phyloP scores from a whole-genome alignment of 2,797 vertebrate species.

The Dromococcyx pavoninus region DNA sequence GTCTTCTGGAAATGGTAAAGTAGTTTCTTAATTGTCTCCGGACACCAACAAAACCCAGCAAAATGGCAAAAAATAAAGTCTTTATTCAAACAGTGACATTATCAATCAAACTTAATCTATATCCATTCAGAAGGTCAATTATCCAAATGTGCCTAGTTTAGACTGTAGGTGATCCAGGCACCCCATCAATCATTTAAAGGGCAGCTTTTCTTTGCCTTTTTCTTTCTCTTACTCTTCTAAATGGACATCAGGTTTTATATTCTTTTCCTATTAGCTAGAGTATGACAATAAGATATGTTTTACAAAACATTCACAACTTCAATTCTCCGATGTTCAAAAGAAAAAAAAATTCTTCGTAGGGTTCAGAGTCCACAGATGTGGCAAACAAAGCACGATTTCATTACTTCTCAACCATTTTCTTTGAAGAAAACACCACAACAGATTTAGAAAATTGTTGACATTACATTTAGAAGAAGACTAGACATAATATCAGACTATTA shows the following conservation, averaged over 20 bases:
- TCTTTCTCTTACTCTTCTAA: slow-evolving; percentile 63
- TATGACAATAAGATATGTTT: background rate
- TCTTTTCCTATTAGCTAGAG: background rate
- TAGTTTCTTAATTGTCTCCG: slow-evolving; percentile 74
- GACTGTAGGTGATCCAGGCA: slow-evolving; percentile 78
- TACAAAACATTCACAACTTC: slow-evolving; percentile 15
- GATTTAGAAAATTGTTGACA: slow-evolving; percentile 45
- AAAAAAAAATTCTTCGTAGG: slow-evolving; percentile 27
- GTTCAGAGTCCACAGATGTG: background rate
- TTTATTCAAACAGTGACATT: slow-evolving; percentile 78
- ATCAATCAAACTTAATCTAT: slow-evolving; percentile 84
- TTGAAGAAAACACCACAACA: slow-evolving; percentile 39
- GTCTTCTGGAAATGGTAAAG: slow-evolving; percentile 68
- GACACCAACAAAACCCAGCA: slow-evolving; percentile 71
- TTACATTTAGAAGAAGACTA: slow-evolving; percentile 38
- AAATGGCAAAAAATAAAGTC: slow-evolving; percentile 76
- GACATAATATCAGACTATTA: slow-evolving; percentile 41
- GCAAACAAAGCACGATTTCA: slow-evolving; percentile 42
- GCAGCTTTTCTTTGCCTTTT: slow-evolving; percentile 68
- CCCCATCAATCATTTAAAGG: slow-evolving; percentile 82
- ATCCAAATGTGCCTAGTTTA: slow-evolving; percentile 84
- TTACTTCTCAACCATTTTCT: slow-evolving; percentile 37
- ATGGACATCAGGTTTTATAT: slow-evolving; percentile 69
- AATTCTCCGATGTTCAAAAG: background rate
- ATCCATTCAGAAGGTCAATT: slow-evolving; percentile 86